A percentile compares a stretch with the other conserved stretches of the same genome.
phyloP scores from a whole-genome alignment of 1,140 invertebrate species.

The Scylla paramamosain region DNA sequence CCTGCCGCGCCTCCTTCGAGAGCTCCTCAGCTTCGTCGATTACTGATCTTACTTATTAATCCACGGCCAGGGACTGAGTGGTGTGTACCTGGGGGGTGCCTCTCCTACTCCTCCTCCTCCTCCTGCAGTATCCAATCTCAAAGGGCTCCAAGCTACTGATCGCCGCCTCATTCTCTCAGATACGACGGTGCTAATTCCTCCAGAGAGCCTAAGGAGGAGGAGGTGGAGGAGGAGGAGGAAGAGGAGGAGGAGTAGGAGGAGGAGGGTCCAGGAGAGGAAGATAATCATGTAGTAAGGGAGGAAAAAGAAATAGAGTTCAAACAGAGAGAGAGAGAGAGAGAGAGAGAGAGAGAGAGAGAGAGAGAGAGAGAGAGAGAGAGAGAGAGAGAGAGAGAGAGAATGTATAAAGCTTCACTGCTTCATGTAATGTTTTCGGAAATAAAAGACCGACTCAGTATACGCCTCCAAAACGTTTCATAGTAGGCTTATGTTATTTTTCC shows the following conservation, averaged over 20 bases:
- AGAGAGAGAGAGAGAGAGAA: neutral
- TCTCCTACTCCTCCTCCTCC: neutral
- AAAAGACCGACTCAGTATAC: neutral
- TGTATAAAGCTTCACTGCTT: neutral
- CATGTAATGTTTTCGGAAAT: neutral
- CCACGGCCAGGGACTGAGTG: neutral
- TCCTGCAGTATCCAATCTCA: slow-evolving; percentile 3
- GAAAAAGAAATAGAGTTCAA: neutral
- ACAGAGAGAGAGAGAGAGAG: slow-evolving; percentile 5
- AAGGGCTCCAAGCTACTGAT: neutral
- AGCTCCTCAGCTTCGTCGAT: neutral
- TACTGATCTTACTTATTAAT: neutral
- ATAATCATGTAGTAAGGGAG: neutral
- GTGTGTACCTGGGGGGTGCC: neutral
- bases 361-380: neutral
- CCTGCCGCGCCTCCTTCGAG: neutral
- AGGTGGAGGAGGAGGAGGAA: neutral
- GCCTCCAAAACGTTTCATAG: neutral
- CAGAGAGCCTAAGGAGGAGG: neutral
- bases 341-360: neutral
- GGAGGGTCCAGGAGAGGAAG: too few relatives aligned
- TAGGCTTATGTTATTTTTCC: neutral
- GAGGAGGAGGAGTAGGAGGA: too few relatives aligned
- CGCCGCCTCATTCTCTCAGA: neutral
- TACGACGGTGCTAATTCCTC: neutral